Conservation (phyloP, 2,113 vertebrate genomes). For the Dicrurus megarhynchus region DNA sequence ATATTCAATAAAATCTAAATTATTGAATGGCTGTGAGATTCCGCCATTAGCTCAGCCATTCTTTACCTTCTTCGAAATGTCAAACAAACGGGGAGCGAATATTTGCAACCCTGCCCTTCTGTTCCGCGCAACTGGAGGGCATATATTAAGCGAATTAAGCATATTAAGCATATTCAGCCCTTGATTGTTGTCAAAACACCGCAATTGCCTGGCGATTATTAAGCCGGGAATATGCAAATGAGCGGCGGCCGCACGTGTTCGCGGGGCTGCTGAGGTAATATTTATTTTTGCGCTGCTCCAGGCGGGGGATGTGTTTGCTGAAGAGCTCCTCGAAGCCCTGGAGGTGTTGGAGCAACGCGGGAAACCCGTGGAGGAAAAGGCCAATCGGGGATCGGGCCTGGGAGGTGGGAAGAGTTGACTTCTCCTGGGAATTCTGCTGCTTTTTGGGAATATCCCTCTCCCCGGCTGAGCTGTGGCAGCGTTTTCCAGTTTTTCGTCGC, state of each 20-base stretch:
- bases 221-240: slow-evolving; percentile 32
- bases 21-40: slow-evolving; percentile 66
- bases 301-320: background rate
- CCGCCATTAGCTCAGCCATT: slow-evolving; percentile 39
- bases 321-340: background rate
- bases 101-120: slow-evolving; percentile 49
- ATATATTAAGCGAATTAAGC: slow-evolving; percentile 50
- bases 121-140: slow-evolving; percentile 37
- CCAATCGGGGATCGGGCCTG: background rate
- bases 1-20: slow-evolving; percentile 72
- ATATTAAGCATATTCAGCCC: slow-evolving; percentile 34
- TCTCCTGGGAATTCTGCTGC: background rate
- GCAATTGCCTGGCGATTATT: slow-evolving; percentile 29
- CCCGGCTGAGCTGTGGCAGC: background rate
- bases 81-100: slow-evolving; percentile 37
- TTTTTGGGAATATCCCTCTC: accelerated
- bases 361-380: background rate
- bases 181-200: slow-evolving; percentile 47
- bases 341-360: background rate
- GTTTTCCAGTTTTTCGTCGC: no score
- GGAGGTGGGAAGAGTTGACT: background rate
- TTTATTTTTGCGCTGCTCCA: background rate
- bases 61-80: slow-evolving; percentile 56
- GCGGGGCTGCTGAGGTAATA: slow-evolving; percentile 3
- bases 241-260: background rate